Evolutionary conservation across 1,140 invertebrate genomes (phyloP).

Genomic region (Eriosoma lanigerum): DNA sequence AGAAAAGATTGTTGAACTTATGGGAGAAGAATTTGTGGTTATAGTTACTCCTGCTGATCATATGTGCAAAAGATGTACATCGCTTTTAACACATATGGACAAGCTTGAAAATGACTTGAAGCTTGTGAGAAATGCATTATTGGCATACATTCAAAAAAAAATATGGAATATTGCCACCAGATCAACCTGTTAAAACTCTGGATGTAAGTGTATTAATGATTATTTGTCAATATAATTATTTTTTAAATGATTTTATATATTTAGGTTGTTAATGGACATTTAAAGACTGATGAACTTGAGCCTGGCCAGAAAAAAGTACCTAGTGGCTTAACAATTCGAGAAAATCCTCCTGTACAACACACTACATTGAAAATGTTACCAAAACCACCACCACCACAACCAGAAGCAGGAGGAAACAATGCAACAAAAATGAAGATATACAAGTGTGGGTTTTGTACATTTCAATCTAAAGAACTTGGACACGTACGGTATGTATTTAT

Average conservation of each 20-base stretch:
- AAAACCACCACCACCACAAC: no score
- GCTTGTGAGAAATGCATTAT: slow-evolving; percentile 54
- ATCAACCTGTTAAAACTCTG: slow-evolving; percentile 29
- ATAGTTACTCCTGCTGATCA: slow-evolving; percentile 54
- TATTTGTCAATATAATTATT: neutral
- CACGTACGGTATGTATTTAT: slow-evolving; percentile 43
- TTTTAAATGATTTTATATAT: neutral
- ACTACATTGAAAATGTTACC: slow-evolving; percentile 23
- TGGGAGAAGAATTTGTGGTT: slow-evolving; percentile 55
- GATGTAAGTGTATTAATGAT: slow-evolving; percentile 12
- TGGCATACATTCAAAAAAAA: slow-evolving; percentile 54
- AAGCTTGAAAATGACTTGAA: slow-evolving; percentile 55
- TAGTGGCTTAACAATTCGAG: neutral
- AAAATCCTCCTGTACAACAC: neutral
- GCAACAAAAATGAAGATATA: slow-evolving; percentile 53
- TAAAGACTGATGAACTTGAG: slow-evolving; percentile 50
- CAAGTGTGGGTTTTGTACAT: slow-evolving; percentile 53
- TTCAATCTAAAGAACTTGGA: slow-evolving; percentile 53
- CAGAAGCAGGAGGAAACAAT: no score
- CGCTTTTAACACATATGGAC: slow-evolving; percentile 55
- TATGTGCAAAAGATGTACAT: slow-evolving; percentile 54
- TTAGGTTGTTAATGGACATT: slow-evolving; percentile 48
- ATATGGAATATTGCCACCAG: slow-evolving; percentile 52
- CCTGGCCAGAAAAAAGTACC: slow-evolving; percentile 37
- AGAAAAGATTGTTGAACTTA: slow-evolving; percentile 55